Conservation (phyloP, 2,888 invertebrate species). For the Plebejus argus region DNA sequence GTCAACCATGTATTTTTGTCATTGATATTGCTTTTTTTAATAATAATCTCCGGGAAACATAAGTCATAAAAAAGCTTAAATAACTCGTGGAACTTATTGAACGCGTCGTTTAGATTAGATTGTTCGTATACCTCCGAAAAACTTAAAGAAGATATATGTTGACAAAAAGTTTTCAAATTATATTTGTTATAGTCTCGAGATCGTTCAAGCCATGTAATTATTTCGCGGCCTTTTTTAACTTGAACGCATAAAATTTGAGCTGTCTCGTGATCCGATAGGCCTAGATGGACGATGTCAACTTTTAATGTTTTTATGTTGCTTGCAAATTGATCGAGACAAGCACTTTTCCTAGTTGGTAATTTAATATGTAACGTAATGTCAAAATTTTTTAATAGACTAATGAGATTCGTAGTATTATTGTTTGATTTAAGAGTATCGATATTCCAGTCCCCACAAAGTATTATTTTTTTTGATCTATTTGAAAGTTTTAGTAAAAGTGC, state of each 20-base stretch:
- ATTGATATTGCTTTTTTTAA: not conserved
- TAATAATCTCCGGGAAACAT: too few relatives aligned
- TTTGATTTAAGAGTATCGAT: not conserved
- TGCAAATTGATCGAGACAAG: not conserved
- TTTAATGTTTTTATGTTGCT: not conserved
- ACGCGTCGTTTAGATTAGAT: too few relatives aligned
- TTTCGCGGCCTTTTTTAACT: not conserved
- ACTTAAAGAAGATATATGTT: too few relatives aligned
- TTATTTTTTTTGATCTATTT: too few relatives aligned
- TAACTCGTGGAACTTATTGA: too few relatives aligned
- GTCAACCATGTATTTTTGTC: not conserved
- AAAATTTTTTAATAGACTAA: not conserved
- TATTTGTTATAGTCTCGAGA: not conserved
- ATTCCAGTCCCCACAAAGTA: too few relatives aligned
- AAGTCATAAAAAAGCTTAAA: too few relatives aligned
- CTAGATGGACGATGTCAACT: not conserved
- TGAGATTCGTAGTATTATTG: not conserved
- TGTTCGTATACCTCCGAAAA: too few relatives aligned
- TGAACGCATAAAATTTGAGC: not conserved
- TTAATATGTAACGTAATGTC: not conserved
- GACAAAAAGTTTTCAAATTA: too few relatives aligned
- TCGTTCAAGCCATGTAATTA: not conserved
- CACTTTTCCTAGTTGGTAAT: not conserved
- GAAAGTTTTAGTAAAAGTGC: too few relatives aligned
- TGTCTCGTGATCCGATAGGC: constrained; percentile 8